Evolutionary conservation across 2,888 invertebrate species (phyloP), one percentile per base, ranked within the genome.

Genomic region (Drosophila nr. fundita): DNA sequence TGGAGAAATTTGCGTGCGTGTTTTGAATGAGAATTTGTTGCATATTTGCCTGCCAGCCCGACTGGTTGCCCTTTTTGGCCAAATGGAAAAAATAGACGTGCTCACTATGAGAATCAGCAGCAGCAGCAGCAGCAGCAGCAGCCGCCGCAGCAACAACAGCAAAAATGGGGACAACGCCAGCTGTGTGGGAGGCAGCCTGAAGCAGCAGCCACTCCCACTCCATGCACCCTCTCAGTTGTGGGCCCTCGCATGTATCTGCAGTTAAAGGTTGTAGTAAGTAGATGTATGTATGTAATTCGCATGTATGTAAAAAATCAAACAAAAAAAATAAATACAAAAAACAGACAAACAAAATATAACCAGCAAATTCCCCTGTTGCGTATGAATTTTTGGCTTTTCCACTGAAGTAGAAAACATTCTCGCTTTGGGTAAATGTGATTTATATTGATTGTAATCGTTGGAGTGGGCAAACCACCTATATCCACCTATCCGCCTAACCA

Each of bases 401-500:
- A 73, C 71, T 76, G 88, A 87, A 90, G 85, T 87, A 89, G 87
- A 90, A 88, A 90, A 81, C 90, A 87, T 87, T 87, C 84, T 87
- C 87, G 90, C 90, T 90, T 90, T 90, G 84, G 89, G 80, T 87
- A 89, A 91, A 90, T 91, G 87, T 91, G 91, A 91, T 91, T 90
- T 90, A 91, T 90, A 90, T 90, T 91, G 90, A 88, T 89, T 89
- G 87, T 89, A 90, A 91, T 87, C 87, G 90, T 78, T 80, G 84
- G 87, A 83, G 82, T 76, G 88, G 75, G 84, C 61, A 76, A 76
- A 45, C 66, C 63, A 73, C 45, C 24, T 45, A 45, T 21, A 15
- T 36, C 15, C 36, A 36, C 7, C 15, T 36, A 15, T 4, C 36
- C 36, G 15, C 34, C 34, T 7, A 15, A 15, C 21, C 21, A 24